Evolutionary conservation across 2,888 invertebrate species (phyloP), one percentile per base, ranked within the genome.

Genomic region (Acrobeloides nanus): DNA sequence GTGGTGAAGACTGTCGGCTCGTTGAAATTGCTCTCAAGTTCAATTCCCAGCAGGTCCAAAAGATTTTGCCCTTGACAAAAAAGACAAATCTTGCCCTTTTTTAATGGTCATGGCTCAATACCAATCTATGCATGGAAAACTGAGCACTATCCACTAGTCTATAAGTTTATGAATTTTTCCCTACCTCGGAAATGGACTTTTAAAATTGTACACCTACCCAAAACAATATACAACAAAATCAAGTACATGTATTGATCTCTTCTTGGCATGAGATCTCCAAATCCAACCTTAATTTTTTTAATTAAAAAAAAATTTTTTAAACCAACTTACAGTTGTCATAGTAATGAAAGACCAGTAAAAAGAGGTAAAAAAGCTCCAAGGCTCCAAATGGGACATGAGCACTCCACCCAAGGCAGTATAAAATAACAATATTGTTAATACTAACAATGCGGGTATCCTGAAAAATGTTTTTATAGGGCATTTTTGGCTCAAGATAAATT

Each of bases 321-420:
- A 20, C 20, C 26, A 12, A 42, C 54, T 35, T 51, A 71, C 72
- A 32, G 73, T 73, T 33, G 73, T 74, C 72, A 73, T 71, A 7
- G 73, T 73, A 46, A 74, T 73, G 53, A 74, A 73, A 38, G 70
- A 68, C 68, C 70, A 73, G 52, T 73, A 73, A 55, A 74, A 73
- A n/a, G 68, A 62, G 21, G 68, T 67, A 53, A 72, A 73, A 46
- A 74, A 73, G 21, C 53, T 59, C 73, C 73, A 73, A 2, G 64
- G 60, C 48, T 73, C 72, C 32, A 73, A 38, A 48, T 64, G 60
- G 5, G 65, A 64, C 68, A 73, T 71, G 10, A 73, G 50, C 8
- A 70, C 58, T 18, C 73, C 73, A n/a, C 73, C 73, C 4, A 71
- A 51, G 2, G 71, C 73, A 6, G 73, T 74, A 55, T 74, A 74